Conservation (phyloP, 2,888 invertebrate genomes). For the Microchrysa polita region DNA sequence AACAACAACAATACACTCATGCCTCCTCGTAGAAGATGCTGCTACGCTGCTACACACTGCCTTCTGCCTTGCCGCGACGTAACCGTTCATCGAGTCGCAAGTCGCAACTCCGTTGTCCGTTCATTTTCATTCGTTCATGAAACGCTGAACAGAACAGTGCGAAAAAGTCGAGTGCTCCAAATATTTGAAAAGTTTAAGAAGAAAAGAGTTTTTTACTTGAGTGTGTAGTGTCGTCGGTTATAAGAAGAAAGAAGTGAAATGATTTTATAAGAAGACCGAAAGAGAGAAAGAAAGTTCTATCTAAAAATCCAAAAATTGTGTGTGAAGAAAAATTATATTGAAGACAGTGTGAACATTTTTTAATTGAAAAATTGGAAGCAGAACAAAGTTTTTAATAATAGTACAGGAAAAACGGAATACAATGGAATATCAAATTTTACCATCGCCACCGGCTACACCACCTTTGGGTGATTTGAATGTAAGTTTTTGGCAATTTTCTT, state of each 20-base stretch:
- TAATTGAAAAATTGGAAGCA: constrained; percentile 45
- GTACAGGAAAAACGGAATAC: constrained; percentile 14
- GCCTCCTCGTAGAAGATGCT: too few species aligned
- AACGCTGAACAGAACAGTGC: constrained; percentile 32
- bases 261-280: constrained; percentile 46
- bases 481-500: constrained; percentile 58
- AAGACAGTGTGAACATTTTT: constrained; percentile 18
- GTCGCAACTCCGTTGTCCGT: constrained; percentile 8
- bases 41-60: too few species aligned
- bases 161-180: constrained; percentile 16
- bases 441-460: constrained; percentile 79
- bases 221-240: too few species aligned
- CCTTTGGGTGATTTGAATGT: constrained; percentile 69
- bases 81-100: too few species aligned
- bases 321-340: constrained; percentile 50
- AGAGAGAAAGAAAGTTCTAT: constrained; percentile 48
- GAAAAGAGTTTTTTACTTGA: too few species aligned
- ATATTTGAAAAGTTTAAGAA: too few species aligned
- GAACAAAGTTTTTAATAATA: constrained; percentile 42
- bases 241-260: too few species aligned
- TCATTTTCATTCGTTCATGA: constrained; percentile 42
- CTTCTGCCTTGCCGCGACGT: neutral
- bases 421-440: constrained; percentile 64
- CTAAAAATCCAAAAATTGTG: constrained; percentile 45
- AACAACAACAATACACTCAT: too few species aligned